Evolutionary conservation across 2,113 vertebrate species (phyloP).

Genomic region (Recurvirostra avosetta): DNA sequence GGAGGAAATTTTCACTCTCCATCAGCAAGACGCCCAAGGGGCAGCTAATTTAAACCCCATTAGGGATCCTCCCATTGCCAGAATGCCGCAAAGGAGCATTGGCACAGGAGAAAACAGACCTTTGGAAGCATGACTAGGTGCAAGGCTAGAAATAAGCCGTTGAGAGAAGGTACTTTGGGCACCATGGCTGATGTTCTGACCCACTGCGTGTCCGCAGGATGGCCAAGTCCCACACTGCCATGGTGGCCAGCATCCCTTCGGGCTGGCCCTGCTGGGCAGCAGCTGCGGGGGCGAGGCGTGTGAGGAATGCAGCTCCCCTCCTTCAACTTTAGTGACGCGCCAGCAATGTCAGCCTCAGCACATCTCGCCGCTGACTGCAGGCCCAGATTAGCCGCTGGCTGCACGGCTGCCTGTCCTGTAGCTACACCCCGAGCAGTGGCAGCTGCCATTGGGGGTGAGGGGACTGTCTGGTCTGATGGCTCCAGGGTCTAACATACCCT

Average conservation of each 20-base stretch:
- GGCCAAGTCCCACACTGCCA: background rate
- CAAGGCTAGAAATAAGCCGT: background rate
- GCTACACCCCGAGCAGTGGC: background rate
- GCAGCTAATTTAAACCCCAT: background rate
- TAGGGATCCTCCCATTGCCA: rapidly evolving
- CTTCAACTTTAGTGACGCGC: rapidly evolving
- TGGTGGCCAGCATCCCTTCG: background rate
- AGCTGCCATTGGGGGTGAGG: background rate
- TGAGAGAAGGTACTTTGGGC: background rate
- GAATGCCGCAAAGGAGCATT: rapidly evolving
- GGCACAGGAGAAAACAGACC: background rate
- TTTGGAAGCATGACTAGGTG: background rate
- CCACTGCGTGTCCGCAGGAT: rapidly evolving
- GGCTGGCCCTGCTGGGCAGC: background rate
- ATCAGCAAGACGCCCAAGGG: background rate
- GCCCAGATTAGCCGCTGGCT: background rate
- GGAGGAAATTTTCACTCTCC: background rate
- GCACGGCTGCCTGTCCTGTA: background rate
- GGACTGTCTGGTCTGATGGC: rapidly evolving
- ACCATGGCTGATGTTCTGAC: background rate
- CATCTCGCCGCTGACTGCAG: background rate
- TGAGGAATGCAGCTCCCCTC: background rate
- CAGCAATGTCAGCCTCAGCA: background rate
- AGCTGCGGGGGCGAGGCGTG: background rate
- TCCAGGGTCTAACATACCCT: background rate